These are phyloP conservation scores for Caenorhabditis angaria DNA, from an alignment of 2,888 invertebrate species.

Conservation along the genomic window DNA sequence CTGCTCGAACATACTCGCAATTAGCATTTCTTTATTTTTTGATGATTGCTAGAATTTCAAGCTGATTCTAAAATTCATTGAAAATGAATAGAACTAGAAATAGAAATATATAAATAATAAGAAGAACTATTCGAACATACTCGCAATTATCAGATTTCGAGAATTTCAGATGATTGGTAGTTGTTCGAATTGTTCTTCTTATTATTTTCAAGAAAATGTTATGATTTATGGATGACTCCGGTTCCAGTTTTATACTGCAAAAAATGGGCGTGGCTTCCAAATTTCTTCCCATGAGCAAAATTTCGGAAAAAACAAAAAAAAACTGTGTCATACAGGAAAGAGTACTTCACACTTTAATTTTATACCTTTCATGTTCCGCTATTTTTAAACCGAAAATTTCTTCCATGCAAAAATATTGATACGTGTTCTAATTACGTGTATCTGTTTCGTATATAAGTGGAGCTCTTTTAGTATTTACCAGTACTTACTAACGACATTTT, in stretches of 20 bases:
- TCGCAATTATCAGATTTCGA: no score
- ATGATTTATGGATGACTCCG: neutral
- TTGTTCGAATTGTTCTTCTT: neutral
- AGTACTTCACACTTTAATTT: neutral
- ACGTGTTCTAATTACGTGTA: no score
- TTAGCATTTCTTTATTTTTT: neutral
- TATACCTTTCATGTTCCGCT: no score
- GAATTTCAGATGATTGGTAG: no score
- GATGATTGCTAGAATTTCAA: neutral
- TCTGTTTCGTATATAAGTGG: no score
- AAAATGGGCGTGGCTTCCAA: neutral
- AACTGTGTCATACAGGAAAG: neutral
- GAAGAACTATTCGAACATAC: no score
- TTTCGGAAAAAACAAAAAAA: neutral
- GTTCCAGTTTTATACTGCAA: neutral
- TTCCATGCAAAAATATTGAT: no score
- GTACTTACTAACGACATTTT: no score
- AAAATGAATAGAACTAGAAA: neutral
- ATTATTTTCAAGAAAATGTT: neutral
- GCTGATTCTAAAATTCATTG: neutral
- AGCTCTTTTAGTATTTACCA: no score
- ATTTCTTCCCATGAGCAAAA: neutral
- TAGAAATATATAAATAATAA: neutral
- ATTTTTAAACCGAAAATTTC: no score
- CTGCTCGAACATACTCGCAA: slow-evolving; percentile 2